Base-by-base conservation (phyloP, 2,113 vertebrate species). In the Hirundichthys speculiger region DNA sequence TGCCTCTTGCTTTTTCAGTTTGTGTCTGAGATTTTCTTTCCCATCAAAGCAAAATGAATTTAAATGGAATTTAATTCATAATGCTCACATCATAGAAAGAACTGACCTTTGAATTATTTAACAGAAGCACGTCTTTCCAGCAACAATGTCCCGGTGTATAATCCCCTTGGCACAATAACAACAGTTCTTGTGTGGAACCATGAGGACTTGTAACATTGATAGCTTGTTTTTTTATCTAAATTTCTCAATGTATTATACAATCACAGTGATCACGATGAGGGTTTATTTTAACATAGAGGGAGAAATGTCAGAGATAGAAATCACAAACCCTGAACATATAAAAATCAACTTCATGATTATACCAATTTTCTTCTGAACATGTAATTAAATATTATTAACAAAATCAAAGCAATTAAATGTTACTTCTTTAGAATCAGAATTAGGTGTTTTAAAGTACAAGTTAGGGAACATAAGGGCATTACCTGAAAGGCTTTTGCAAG, bases 21-120 rank as follows among this genome's bases (percentile, higher is more conserved):
- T 27, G 18, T 54, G 15, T 41, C 24, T 49, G 11, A 53, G 49
- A 41, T 59, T 49, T 62, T 4, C 12, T 34, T 40, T n/a, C 56
- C 34, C 20, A 34, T 24, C 22, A 24, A 10, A 50, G 20, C 3
- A 18, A 55, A 68, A 45, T 19, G 8, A 20, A 47, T 43, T 61
- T 49, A 64, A 69, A 67, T n/a, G 9, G 45, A 77, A 58, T 64
- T 66, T 38, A 4, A 34, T 77, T 58, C 60, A 41, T 64, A 30
- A 61, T 11, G 34, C 64, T 66, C 25, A 47, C 21, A 56, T 8
- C 38, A 55, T 10, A 72, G 54, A 60, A 77, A 48, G 60, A 67
- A 50, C 69, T 59, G 13, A 22, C 18, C 13, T 59, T 47, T 84
- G 61, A 87, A 80, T 78, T 69, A 79, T 83, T 83, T 54, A 85